These are phyloP conservation scores for Kradibia gibbosae DNA, from an alignment of 1,140 invertebrate species.

Conservation along the genomic window DNA sequence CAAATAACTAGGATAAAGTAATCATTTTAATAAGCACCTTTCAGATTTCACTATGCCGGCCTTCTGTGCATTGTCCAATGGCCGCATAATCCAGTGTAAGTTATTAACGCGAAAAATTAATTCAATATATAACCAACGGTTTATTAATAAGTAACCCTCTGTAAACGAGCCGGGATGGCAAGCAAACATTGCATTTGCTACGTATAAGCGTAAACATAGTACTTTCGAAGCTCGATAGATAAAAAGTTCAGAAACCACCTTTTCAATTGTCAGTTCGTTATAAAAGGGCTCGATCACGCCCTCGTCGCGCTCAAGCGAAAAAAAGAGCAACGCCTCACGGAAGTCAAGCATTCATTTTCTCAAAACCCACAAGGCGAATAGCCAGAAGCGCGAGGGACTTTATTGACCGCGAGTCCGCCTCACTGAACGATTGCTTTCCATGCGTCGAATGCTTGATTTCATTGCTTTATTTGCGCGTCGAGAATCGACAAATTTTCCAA, in stretches of 20 bases:
- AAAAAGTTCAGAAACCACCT: background rate
- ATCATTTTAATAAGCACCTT: background rate
- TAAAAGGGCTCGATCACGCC: background rate
- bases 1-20: background rate
- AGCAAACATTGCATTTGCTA: background rate
- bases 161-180: background rate
- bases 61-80: background rate
- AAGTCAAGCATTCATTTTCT: background rate
- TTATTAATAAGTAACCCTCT: background rate
- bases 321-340: background rate
- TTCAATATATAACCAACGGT: background rate
- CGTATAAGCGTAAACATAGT: background rate
- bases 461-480: too few relatives aligned
- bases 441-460: background rate
- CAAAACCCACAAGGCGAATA: background rate
- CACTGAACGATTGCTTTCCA: background rate
- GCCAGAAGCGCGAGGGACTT: background rate
- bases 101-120: background rate
- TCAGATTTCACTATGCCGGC: background rate
- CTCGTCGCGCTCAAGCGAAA: background rate
- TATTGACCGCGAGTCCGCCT: too few relatives aligned
- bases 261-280: background rate
- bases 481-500: background rate
- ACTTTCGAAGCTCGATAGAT: background rate
- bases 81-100: background rate